A percentile compares a stretch with the other conserved stretches of the same genome.
These are phyloP conservation scores for Telmatherina bonti DNA, from an alignment of 2,797 vertebrate genomes.

Conservation along the genomic window DNA sequence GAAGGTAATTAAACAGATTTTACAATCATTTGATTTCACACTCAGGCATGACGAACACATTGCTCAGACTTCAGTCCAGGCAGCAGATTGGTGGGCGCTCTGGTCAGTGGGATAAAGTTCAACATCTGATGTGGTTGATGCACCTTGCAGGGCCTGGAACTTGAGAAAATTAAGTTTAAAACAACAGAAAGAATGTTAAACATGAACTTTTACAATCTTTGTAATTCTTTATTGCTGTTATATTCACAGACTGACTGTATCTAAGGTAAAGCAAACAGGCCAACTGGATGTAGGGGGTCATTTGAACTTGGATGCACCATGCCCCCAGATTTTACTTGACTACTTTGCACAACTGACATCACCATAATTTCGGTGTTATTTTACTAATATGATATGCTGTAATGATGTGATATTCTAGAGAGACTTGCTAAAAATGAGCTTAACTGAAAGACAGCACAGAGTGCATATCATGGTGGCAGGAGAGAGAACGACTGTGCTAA, in stretches of 20 bases:
- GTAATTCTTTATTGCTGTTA: not conserved
- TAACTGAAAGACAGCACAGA: too few species aligned
- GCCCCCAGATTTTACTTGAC: not conserved
- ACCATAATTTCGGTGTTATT: too few species aligned
- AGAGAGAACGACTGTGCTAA: too few species aligned
- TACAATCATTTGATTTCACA: conserved; percentile 37
- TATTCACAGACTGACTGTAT: not conserved
- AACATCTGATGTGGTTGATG: conserved; percentile 32
- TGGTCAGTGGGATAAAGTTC: conserved; percentile 42
- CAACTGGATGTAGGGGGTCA: not conserved
- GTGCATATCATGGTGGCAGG: too few species aligned
- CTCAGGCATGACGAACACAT: conserved; percentile 31
- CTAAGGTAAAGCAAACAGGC: not conserved
- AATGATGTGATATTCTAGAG: too few species aligned
- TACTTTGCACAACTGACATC: not conserved
- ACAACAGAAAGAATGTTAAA: not conserved
- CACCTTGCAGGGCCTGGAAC: conserved; percentile 25
- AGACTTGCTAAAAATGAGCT: too few species aligned
- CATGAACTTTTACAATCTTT: not conserved
- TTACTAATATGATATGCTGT: too few species aligned
- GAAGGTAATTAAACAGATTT: conserved; percentile 54
- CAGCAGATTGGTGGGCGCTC: conserved; percentile 9
- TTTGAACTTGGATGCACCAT: not conserved
- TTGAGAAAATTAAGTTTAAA: not conserved
- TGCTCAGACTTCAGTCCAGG: conserved; percentile 41